A percentile compares a stretch with the other conserved stretches of the same genome.
phyloP scores from a whole-genome alignment of 2,113 vertebrate genomes.

The Chaenocephalus aceratus region DNA sequence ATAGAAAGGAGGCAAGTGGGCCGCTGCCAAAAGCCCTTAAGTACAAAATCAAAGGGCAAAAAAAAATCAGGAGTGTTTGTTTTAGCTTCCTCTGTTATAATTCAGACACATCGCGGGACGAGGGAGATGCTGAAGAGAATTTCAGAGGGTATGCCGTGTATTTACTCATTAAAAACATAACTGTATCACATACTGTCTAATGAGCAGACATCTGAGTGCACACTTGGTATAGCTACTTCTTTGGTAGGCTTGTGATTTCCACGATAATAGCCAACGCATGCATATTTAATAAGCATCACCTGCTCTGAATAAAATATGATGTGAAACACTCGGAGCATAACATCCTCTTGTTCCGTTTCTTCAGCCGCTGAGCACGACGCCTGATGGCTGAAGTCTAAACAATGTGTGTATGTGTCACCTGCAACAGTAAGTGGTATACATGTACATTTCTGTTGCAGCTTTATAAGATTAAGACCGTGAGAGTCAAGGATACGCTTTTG shows the following conservation, averaged over 20 bases:
- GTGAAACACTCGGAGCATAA: conserved; percentile 22
- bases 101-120: conserved; percentile 31
- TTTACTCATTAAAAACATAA: conserved; percentile 14
- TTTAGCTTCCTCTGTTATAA: too few species aligned
- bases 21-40: conserved; percentile 27
- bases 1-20: conserved; percentile 57
- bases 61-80: conserved; percentile 24
- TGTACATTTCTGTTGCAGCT: too few species aligned
- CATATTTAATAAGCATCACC: conserved; percentile 51
- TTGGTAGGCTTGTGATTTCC: conserved; percentile 10
- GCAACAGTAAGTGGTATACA: background rate
- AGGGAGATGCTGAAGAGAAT: conserved; percentile 17
- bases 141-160: conserved; percentile 3
- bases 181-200: background rate
- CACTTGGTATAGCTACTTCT: conserved; percentile 9
- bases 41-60: conserved; percentile 37
- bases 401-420: background rate
- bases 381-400: background rate
- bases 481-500: too few species aligned
- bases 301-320: conserved; percentile 40
- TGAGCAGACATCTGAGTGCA: conserved; percentile 7
- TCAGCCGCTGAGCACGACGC: background rate
- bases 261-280: conserved; percentile 40
- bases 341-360: conserved; percentile 17
- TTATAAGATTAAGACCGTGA: too few species aligned